Base-by-base conservation (phyloP, 2,888 invertebrate species). In the Dicyrtoma fusca region DNA sequence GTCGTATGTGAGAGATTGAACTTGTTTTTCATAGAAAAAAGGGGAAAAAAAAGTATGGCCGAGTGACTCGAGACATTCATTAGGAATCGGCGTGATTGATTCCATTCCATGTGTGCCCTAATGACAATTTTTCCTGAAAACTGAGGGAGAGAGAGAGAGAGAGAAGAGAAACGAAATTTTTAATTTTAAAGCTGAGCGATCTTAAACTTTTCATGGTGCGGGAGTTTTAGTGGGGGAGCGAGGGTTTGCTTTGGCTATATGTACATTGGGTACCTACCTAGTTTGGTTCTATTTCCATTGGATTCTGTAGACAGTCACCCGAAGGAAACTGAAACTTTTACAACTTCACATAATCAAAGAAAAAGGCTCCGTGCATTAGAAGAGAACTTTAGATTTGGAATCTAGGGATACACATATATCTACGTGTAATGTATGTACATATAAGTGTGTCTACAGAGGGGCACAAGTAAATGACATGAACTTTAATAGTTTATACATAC, bases 71-170 rank as follows among this genome's bases (percentile, higher is more conserved):
- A 74, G 74, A 76, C 71, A 73, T 74, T 74, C 76, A 74, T 79
- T 76, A 77, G 74, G 71, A 73, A 74, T 70, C 73, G 73, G 74
- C 76, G 72, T 78, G 77, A 80, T 80, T 80, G 80, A 80, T 80
- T 80, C 77, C 78, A 78, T 78, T 77, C 79, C 80, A 78, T 78
- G 76, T 78, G 78, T 74, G 70, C 71, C 72, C 74, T 80, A 80
- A 80, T 78, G 80, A 78, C 80, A 78, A 74, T 78, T 78, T 77
- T 74, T 75, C 73, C 71, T 42, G 49, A 72, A 70, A 47, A 69
- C 59, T 72, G 63, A 63, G 68, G 47, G 69, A 65, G 73, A 73
- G 19, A 49, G 73, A 65, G 45, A 26, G n/a, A 42, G 45, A 64
- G 45, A 19, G 47, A 66, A 25, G 26, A 51, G 44, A 57, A 34